A percentile compares a stretch with the other conserved stretches of the same genome.
These are phyloP conservation scores for Platysternon megacephalum DNA, from an alignment of 2,113 vertebrate species.

Conservation along the genomic window DNA sequence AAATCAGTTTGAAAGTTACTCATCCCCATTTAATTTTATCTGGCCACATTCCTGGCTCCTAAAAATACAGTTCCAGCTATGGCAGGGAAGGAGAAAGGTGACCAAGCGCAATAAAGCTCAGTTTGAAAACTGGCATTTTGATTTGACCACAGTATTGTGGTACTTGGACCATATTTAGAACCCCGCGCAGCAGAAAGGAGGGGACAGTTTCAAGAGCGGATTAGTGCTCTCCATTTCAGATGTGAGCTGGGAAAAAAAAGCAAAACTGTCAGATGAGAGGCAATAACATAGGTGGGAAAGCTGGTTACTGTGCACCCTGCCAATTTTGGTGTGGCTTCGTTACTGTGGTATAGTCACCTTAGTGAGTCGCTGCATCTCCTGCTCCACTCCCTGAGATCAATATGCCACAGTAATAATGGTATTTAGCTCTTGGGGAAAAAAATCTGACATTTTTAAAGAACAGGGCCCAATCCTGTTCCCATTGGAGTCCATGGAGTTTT, in stretches of 20 bases:
- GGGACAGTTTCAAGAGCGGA: neutral
- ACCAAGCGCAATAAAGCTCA: neutral
- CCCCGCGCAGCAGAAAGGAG: neutral
- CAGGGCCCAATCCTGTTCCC: neutral
- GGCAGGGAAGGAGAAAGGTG: neutral
- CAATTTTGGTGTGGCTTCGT: neutral
- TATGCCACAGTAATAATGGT: neutral
- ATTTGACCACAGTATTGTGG: neutral
- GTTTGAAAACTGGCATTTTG: neutral
- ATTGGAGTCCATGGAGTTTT: neutral
- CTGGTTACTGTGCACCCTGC: neutral
- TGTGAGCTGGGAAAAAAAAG: neutral
- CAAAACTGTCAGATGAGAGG: neutral
- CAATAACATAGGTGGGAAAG: neutral
- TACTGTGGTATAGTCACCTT: neutral
- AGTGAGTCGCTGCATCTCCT: neutral
- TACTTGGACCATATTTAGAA: neutral
- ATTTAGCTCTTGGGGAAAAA: neutral
- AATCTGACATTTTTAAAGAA: neutral
- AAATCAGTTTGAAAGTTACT: neutral
- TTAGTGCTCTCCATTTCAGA: neutral
- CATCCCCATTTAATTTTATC: neutral
- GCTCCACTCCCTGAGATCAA: neutral
- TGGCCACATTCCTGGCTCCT: neutral
- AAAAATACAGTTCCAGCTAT: neutral